Percentiles rank a stretch among this genome's conserved stretches.
Conservation (phyloP, 37 sponge, comb jelly and placozoan species). For the Cliona cf. orientalis region DNA sequence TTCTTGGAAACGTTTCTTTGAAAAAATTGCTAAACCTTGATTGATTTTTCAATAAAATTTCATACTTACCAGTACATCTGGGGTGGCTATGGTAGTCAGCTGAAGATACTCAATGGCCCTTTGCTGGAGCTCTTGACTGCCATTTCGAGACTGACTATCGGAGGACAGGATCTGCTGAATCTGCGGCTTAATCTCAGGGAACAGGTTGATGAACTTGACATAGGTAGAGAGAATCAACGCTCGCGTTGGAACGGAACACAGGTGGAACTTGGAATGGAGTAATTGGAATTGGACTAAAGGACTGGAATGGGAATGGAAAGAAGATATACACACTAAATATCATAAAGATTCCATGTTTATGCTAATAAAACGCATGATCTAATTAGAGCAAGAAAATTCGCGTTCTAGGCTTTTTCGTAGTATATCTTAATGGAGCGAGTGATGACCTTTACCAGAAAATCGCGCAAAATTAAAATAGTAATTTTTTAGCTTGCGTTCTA, state of each 20-base stretch:
- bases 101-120: slow-evolving; percentile 89
- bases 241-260: slow-evolving; percentile 80
- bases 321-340: too few species aligned
- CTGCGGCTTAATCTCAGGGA: slow-evolving; percentile 89
- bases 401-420: too few species aligned
- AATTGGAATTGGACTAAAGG: slow-evolving; percentile 90
- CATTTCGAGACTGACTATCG: slow-evolving; percentile 79
- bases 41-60: background rate
- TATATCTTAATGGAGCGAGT: too few species aligned
- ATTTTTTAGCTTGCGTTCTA: too few species aligned
- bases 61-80: slow-evolving; percentile 80
- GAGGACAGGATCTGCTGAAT: slow-evolving; percentile 71
- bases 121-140: slow-evolving; percentile 91
- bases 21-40: too few species aligned
- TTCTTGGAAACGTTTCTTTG: too few species aligned
- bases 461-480: too few species aligned
- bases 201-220: slow-evolving; percentile 95
- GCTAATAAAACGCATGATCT: too few species aligned
- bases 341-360: too few species aligned
- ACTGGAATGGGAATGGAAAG: too few species aligned
- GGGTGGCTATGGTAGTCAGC: slow-evolving; percentile 70
- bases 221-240: slow-evolving; percentile 91
- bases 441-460: too few species aligned
- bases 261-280: slow-evolving; percentile 90
- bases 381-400: too few species aligned